Evolutionary conservation across 1,140 invertebrate genomes (phyloP).

Genomic region (Polyergus mexicanus): DNA sequence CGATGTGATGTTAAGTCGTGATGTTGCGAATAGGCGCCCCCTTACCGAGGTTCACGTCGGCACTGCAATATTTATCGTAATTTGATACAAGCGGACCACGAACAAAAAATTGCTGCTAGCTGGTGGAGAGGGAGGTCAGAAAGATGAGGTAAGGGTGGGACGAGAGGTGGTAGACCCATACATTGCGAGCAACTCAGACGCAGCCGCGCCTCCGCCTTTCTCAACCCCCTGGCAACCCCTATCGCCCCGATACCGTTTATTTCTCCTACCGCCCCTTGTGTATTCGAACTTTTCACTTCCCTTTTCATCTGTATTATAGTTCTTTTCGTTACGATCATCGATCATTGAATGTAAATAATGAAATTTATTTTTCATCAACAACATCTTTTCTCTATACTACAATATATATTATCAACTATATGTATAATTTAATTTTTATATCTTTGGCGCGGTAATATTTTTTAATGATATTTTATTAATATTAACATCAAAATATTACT

Average conservation of each 20-base stretch:
- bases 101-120: slow-evolving; percentile 81
- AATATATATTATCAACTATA: no score
- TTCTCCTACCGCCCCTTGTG: slow-evolving; percentile 54
- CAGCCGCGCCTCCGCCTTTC: slow-evolving; percentile 77
- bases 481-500: not conserved
- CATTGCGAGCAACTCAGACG: slow-evolving; percentile 80
- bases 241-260: slow-evolving; percentile 78
- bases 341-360: slow-evolving; percentile 70
- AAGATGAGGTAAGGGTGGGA: slow-evolving; percentile 66
- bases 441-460: no score
- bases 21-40: slow-evolving; percentile 63
- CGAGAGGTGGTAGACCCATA: slow-evolving; percentile 76
- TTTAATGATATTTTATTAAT: no score
- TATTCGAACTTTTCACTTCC: slow-evolving; percentile 70
- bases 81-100: slow-evolving; percentile 82
- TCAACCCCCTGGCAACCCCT: slow-evolving; percentile 71
- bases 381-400: no score
- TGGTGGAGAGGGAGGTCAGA: slow-evolving; percentile 56
- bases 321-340: slow-evolving; percentile 65
- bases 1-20: slow-evolving; percentile 71
- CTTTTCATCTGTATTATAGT: slow-evolving; percentile 62
- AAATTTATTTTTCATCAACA: not conserved
- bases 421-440: no score
- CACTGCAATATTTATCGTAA: slow-evolving; percentile 84
- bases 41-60: slow-evolving; percentile 76